Evolutionary conservation across 1,140 invertebrate genomes (phyloP).

Genomic region (Zophobas morio): DNA sequence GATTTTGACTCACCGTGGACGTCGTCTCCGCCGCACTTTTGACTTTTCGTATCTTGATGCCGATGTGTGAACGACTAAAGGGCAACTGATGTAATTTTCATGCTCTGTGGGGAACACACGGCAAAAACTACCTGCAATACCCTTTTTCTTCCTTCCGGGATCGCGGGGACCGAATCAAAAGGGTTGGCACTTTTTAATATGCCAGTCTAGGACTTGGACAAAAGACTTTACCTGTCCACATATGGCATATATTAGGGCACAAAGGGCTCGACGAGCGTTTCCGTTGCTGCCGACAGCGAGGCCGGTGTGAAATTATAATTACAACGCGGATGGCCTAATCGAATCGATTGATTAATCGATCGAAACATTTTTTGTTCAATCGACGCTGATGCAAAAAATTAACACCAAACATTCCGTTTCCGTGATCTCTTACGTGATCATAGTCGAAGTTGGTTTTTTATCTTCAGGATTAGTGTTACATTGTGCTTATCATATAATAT

Average conservation of each 20-base stretch:
- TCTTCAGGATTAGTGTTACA: no score
- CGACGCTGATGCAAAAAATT: not conserved
- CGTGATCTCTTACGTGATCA: no score
- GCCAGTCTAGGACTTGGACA: conserved; percentile 51
- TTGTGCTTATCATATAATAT: no score
- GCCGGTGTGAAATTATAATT: conserved; percentile 36
- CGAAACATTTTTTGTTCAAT: not conserved
- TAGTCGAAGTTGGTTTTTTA: no score
- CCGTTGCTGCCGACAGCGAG: not conserved
- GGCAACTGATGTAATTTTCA: conserved; percentile 63
- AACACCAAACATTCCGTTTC: no score
- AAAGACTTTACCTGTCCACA: conserved; percentile 64
- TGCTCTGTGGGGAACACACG: conserved; percentile 55
- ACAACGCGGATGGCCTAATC: not conserved
- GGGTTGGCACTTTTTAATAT: conserved; percentile 64
- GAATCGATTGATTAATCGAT: conserved; percentile 2
- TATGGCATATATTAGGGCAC: conserved; percentile 58
- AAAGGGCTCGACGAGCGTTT: conserved; percentile 8
- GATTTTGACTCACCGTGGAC: conserved; percentile 31
- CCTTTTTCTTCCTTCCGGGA: conserved; percentile 66
- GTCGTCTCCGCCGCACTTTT: conserved; percentile 38
- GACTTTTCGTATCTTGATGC: conserved; percentile 55
- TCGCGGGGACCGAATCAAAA: conserved; percentile 59
- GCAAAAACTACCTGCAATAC: conserved; percentile 65
- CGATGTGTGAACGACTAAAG: conserved; percentile 63